Evolutionary conservation across 2,888 invertebrate species (phyloP).

Genomic region (Furcula furcula): DNA sequence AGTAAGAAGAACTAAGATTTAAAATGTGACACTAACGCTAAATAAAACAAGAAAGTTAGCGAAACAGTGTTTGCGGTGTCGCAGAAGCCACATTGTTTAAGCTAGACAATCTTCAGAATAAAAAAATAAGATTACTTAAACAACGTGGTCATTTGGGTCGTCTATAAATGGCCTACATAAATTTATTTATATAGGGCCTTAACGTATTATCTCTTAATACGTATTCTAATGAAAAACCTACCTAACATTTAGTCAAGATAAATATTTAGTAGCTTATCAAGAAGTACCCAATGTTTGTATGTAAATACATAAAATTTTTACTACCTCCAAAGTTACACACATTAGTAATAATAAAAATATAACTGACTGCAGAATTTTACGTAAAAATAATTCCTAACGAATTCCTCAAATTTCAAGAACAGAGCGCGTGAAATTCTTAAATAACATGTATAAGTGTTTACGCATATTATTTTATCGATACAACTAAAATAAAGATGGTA

Average conservation of each 20-base stretch:
- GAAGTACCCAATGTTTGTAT: too few species aligned
- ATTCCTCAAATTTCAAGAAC: neutral
- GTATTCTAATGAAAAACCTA: neutral
- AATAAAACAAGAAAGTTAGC: constrained; percentile 48
- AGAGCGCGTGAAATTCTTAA: neutral
- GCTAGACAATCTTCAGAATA: constrained; percentile 29
- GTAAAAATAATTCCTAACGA: neutral
- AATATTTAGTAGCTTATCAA: too few species aligned
- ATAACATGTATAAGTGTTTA: neutral
- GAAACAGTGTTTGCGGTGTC: constrained; percentile 50
- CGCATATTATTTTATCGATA: constrained; percentile 8
- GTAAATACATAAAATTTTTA: too few species aligned
- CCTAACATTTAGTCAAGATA: too few species aligned
- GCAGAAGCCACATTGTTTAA: constrained; percentile 48
- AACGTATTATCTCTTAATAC: neutral
- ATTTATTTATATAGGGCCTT: too few species aligned
- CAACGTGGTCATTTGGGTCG: constrained; percentile 18
- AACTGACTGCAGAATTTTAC: neutral
- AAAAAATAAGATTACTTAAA: constrained; percentile 29
- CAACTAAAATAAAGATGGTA: constrained; percentile 28
- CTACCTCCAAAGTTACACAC: neutral
- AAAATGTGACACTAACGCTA: constrained; percentile 32
- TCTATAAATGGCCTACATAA: constrained; percentile 4
- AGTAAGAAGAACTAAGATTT: constrained; percentile 30
- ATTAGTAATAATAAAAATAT: neutral